phyloP scores from a whole-genome alignment of 2,797 vertebrate species.

The Myotis vivesi region DNA sequence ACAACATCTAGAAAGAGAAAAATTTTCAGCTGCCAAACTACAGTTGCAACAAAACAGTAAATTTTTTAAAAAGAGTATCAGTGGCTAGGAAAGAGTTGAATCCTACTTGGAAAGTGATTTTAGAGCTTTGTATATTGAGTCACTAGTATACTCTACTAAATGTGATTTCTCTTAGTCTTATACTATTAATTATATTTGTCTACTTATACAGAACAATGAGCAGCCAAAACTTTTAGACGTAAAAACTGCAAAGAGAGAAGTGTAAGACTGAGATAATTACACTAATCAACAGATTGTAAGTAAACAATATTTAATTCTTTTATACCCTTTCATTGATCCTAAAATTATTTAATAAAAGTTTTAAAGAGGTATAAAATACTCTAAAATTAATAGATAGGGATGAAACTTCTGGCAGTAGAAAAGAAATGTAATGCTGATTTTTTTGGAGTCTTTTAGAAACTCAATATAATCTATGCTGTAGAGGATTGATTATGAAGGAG shows the following conservation, averaged over 20 bases:
- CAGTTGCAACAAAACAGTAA: neutral
- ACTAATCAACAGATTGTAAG: neutral
- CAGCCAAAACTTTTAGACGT: neutral
- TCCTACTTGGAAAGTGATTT: neutral
- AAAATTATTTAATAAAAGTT: neutral
- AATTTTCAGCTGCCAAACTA: constrained; percentile 1
- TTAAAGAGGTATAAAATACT: neutral
- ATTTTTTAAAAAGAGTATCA: neutral
- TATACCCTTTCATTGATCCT: neutral
- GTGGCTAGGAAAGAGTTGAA: neutral
- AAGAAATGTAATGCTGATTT: neutral
- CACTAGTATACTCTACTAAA: neutral
- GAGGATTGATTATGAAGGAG: neutral
- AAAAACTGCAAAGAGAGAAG: neutral
- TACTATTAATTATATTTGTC: neutral
- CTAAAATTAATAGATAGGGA: neutral
- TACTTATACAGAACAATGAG: neutral
- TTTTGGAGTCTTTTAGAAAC: neutral
- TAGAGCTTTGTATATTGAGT: neutral
- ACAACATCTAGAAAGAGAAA: neutral
- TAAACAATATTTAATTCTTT: neutral
- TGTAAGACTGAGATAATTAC: neutral
- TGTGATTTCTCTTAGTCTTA: neutral
- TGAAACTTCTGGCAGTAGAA: neutral
- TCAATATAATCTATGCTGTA: neutral